Base-by-base conservation (phyloP, 1,140 invertebrate genomes). In the Anastatus disparis region DNA sequence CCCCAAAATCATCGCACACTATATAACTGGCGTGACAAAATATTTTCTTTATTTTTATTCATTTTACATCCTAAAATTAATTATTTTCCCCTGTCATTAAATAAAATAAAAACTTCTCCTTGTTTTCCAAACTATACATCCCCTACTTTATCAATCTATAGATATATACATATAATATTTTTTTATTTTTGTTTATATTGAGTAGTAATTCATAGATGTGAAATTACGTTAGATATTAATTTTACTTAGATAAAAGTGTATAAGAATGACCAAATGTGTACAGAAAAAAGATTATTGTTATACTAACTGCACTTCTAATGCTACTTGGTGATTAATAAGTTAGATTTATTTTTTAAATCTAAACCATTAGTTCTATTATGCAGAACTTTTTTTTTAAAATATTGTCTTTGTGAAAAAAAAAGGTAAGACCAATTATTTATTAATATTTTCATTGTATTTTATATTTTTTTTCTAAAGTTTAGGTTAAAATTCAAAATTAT, bases 231-330 rank as follows among this genome's bases (percentile, higher is more conserved):
- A 59, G 44, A 50, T 13, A 27, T 61, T 69, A 40, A 61, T 52
- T n/a, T n/a, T 53, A 61, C 35, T 61, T 68, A 61, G 44, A 61
- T n/a, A 27, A 38, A 29, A 10, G n/a, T n/a, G n/a, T n/a, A n/a
- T 53, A 52, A 6, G n/a, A 61, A 38, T 69, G 22, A 55, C 1
- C n/a, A 35, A 44, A 62, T 46, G 38, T 70, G 38, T 55, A 55
- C 46, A 35, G 26, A 55, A 31, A 52, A 62, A 31, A 50, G 17
- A 46, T 56, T 53, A 46, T 15, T 62, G 50, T 69, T 40, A 17
- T 31, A 59, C 66, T 69, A 69, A 69, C 56, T 69, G 66, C 66
- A 69, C 56, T 50, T 50, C 20, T 42, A 53, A 61, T 69, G 44
- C 56, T 69, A 69, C n/a, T 61, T 61, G 24, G 42, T 44, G 4